Evolutionary conservation across 2,113 vertebrate genomes (phyloP), one percentile per base, ranked within the genome.

Genomic region (Toxotes jaculatrix): DNA sequence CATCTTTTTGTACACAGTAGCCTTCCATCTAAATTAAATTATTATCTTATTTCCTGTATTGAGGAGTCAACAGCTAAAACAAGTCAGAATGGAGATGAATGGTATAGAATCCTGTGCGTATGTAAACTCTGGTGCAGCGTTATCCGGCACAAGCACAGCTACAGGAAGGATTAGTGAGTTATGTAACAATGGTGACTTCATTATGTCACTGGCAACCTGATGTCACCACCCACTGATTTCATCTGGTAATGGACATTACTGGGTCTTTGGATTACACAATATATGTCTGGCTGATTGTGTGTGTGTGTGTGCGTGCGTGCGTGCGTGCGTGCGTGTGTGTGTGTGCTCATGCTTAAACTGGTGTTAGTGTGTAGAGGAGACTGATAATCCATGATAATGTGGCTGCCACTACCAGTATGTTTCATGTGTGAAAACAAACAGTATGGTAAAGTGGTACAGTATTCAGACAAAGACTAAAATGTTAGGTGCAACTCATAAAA

Each of bases 91-190:
- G 67, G 23, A 74, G 55, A 42, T 73, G 67, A 66, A 72, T 55
- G 68, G 3, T 64, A 63, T 43, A 19, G 34, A 32, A 49, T 55
- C 45, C 47, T 77, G 21, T 32, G 57, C 65, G 64, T 59, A 23
- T 78, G 42, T 70, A 60, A 80, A 79, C 51, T 74, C 17, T 53
- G 43, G 13, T 74, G 70, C 53, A 57, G 45, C 32, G 9, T 75
- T 70, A 31, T 88, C 74, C 57, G 45, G 60, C 69, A 76, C 40
- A 61, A 59, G 64, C 27, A 74, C 66, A 77, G 75, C 82, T 64
- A 12, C 65, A 82, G 73, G 67, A 62, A 57, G 66, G 87, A 91
- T 93, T 92, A 91, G 56, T 17, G 40, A 53, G 68, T 94, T 92
- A 91, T 67, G 76, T 87, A 92, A 93, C 76, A 84, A n/a, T 74